Evolutionary conservation across 1,140 invertebrate species (phyloP), one percentile per base, ranked within the genome.

Genomic region (Protaetia brevitarsis): DNA sequence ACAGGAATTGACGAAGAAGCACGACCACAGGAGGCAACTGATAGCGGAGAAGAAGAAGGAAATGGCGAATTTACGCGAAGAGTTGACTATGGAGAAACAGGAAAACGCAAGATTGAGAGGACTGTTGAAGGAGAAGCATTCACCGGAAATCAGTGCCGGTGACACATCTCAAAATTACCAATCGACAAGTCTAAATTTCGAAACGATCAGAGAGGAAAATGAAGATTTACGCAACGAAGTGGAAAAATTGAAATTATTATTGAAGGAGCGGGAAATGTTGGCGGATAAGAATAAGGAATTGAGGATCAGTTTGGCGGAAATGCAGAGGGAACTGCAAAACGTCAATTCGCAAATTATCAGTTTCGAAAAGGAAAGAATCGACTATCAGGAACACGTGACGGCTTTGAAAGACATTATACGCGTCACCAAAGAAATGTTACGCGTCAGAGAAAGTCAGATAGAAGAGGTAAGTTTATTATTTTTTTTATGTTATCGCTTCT

Each of bases 371-470:
- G 84, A 88, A 74, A 81, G 84, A 68, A 81, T 81, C 26, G 85
- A 87, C 65, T 82, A 85, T 6, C 83, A 85, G 36, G 83, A 83
- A 57, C 87, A 89, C 73, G 84, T 88, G 27, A 78, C 78, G 30
- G 86, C 88, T 1, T 74, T 90, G 1, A 89, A 89, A 76, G 87
- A 89, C 76, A 87, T 89, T 0, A 83, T 87, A 34, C 73, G 80
- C 34, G 86, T 88, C 8, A 88, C 85, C 69, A 89, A 88, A 72
- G 84, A 88, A 67, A 88, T 89, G 86, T 79, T 90, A 10, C 78
- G 77, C 36, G 85, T 89, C 27, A 81, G 88, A 69, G 88, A 90
- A 76, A 78, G 83, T 41, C 87, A 90, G 77, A 80, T 89, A 59
- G 79, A 81, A 72, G 84, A 86, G 79, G 84, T 87, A 73, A 29